Conservation (phyloP, 2,888 invertebrate species). For the Harpalus rubripes region DNA sequence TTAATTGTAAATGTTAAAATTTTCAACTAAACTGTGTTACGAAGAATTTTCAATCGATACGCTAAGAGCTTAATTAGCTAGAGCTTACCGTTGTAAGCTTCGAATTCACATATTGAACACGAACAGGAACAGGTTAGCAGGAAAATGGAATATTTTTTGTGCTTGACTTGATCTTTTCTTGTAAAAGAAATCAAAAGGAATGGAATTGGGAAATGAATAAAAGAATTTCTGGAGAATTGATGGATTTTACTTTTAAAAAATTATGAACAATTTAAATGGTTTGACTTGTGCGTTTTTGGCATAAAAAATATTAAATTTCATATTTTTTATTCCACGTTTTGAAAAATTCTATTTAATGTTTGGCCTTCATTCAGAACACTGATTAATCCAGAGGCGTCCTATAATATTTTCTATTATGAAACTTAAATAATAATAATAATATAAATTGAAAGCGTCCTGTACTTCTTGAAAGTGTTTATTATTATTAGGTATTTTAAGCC, state of each 20-base stretch:
- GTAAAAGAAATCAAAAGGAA: not conserved
- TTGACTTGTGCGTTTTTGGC: not conserved
- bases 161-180: not conserved
- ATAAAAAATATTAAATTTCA: not conserved
- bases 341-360: constrained; percentile 2
- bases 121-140: not conserved
- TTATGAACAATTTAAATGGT: not conserved
- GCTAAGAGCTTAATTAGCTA: not conserved
- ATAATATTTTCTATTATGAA: too few relatives aligned
- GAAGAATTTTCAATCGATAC: constrained; percentile 32
- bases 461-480: too few relatives aligned
- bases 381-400: not conserved
- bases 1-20: constrained; percentile 31
- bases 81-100: not conserved
- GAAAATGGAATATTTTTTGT: not conserved
- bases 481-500: too few relatives aligned
- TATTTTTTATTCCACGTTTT: not conserved
- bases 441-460: too few relatives aligned
- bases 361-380: constrained; percentile 26
- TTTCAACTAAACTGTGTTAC: constrained; percentile 11
- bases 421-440: too few relatives aligned
- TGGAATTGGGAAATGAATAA: not conserved
- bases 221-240: not conserved
- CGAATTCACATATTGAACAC: not conserved
- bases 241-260: not conserved